phyloP scores from a whole-genome alignment of 2,888 invertebrate species.

The Ichneumoninae sp. region DNA sequence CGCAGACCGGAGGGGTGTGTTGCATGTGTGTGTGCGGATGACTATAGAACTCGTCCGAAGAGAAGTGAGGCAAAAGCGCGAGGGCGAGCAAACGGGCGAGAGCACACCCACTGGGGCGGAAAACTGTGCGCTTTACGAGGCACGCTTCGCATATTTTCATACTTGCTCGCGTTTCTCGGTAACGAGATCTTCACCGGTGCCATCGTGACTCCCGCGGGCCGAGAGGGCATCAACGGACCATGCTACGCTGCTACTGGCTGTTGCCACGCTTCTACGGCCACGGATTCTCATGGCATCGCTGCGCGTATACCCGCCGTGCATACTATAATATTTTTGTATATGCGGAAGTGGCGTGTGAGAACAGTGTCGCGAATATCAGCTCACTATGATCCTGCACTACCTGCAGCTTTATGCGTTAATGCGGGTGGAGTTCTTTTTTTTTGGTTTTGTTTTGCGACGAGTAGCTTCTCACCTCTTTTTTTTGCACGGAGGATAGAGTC shows the following conservation, averaged over 20 bases:
- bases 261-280: constrained; percentile 4
- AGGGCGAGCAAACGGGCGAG: constrained; percentile 43
- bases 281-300: constrained; percentile 5
- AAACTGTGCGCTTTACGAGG: constrained; percentile 64
- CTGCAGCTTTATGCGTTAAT: constrained; percentile 9
- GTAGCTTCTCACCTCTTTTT: not conserved
- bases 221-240: constrained; percentile 52
- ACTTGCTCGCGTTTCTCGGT: constrained; percentile 66
- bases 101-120: constrained; percentile 59
- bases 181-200: constrained; percentile 64
- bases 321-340: constrained; percentile 23
- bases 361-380: constrained; percentile 36
- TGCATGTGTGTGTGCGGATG: not conserved
- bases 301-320: not conserved
- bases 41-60: constrained; percentile 25
- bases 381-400: constrained; percentile 24
- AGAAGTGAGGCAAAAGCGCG: constrained; percentile 27
- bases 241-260: constrained; percentile 26
- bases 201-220: constrained; percentile 64
- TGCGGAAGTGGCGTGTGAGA: not conserved
- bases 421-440: constrained; percentile 1
- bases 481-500: not conserved
- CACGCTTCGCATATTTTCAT: constrained; percentile 68
- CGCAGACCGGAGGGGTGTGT: not conserved
- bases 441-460: not conserved